phyloP scores from a whole-genome alignment of 2,797 vertebrate genomes.

The Myripristis murdjan region DNA sequence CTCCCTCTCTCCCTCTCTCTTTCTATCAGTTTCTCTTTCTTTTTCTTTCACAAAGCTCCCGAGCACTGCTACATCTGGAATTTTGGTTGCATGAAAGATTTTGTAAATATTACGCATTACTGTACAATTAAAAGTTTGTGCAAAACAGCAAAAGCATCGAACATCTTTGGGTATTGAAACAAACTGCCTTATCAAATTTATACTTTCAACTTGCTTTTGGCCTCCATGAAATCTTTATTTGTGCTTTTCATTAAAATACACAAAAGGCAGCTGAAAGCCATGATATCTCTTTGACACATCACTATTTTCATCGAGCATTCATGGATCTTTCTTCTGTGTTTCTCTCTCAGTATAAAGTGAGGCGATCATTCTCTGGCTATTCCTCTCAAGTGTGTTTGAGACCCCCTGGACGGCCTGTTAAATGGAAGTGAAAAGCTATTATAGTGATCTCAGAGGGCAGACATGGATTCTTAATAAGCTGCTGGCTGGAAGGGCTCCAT shows the following conservation, averaged over 20 bases:
- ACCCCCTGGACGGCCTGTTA: constrained; percentile 41
- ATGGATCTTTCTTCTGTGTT: constrained; percentile 26
- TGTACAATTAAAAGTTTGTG: constrained; percentile 19
- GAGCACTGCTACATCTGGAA: constrained; percentile 34
- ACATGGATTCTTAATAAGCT: constrained; percentile 55
- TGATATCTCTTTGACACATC: constrained; percentile 16
- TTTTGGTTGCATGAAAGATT: constrained; percentile 26
- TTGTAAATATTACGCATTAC: constrained; percentile 29
- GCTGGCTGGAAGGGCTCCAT: constrained; percentile 14
- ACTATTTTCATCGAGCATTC: constrained; percentile 14
- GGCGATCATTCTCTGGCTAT: constrained; percentile 47
- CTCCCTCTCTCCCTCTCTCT: not conserved
- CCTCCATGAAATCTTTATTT: constrained; percentile 3
- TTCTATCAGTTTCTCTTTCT: not conserved
- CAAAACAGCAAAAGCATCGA: not conserved
- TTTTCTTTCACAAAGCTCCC: constrained; percentile 23
- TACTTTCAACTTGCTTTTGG: constrained; percentile 3
- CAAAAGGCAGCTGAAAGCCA: not conserved
- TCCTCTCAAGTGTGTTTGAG: constrained; percentile 54
- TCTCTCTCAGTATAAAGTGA: constrained; percentile 30
- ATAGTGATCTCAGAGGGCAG: constrained; percentile 47
- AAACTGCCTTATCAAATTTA: not conserved
- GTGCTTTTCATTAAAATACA: constrained; percentile 12
- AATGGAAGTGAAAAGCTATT: constrained; percentile 65
- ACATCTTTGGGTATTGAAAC: constrained; percentile 5